phyloP scores from a whole-genome alignment of 2,113 vertebrate species.

The Riparia riparia region DNA sequence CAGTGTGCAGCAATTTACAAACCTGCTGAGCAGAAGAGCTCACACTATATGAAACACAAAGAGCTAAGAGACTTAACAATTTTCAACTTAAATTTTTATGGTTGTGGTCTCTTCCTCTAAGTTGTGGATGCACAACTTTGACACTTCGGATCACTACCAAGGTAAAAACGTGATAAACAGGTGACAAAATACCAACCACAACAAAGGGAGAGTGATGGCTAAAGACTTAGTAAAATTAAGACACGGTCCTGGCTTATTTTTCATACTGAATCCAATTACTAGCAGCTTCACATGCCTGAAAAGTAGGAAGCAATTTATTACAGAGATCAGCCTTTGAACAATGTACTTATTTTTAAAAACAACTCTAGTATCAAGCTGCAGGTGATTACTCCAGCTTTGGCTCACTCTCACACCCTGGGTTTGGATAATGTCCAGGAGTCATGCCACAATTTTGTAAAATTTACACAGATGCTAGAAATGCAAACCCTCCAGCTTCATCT shows the following conservation, averaged over 20 bases:
- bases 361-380: background rate
- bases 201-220: background rate
- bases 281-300: background rate
- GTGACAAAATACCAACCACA: background rate
- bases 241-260: background rate
- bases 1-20: background rate
- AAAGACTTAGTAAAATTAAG: background rate
- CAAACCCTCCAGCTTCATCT: background rate
- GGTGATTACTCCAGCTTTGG: background rate
- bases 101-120: background rate
- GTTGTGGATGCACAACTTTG: background rate
- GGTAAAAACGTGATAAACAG: background rate
- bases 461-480: slow-evolving; percentile 1
- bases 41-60: background rate
- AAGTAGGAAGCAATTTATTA: background rate
- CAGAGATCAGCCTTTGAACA: background rate
- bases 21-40: background rate
- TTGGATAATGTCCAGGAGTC: background rate
- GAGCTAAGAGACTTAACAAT: background rate
- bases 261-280: background rate
- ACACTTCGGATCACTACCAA: background rate
- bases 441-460: background rate
- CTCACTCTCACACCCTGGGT: background rate
- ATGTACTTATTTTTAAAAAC: background rate
- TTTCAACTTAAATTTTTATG: background rate